Evolutionary conservation across 2,797 vertebrate genomes (phyloP).

Genomic region (Psittacula derbiana): DNA sequence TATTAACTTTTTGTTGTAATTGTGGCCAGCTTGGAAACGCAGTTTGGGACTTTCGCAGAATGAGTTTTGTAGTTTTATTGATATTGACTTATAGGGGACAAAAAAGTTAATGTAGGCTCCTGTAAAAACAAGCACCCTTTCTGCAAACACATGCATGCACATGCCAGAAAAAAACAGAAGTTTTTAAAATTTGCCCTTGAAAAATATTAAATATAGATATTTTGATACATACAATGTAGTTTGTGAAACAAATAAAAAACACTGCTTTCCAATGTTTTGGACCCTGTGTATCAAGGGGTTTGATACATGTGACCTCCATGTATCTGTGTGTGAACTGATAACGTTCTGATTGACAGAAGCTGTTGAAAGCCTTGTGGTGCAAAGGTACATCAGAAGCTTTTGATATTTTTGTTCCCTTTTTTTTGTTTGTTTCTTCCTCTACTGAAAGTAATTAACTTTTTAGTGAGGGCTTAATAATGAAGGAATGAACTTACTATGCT

Average conservation of each 20-base stretch:
- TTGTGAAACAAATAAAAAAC: neutral
- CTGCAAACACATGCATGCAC: accelerated
- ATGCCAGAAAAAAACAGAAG: neutral
- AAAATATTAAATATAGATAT: neutral
- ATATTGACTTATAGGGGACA: neutral
- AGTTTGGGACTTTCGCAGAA: neutral
- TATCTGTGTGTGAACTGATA: neutral
- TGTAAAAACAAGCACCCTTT: neutral
- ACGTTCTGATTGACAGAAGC: neutral
- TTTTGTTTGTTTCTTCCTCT: neutral
- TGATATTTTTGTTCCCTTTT: neutral
- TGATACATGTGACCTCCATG: accelerated
- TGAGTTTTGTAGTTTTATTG: neutral
- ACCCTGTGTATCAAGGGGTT: neutral
- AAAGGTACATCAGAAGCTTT: neutral
- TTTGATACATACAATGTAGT: neutral
- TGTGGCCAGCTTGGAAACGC: neutral
- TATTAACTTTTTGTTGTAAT: neutral
- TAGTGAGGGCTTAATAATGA: neutral
- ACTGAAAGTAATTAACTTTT: neutral
- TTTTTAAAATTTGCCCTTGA: neutral
- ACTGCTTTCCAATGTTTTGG: neutral
- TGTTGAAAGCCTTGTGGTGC: neutral
- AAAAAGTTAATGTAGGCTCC: neutral
- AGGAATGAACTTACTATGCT: neutral